A percentile compares a stretch with the other conserved stretches of the same genome.
Evolutionary conservation across 2,113 vertebrate genomes (phyloP).

Genomic region (Aldabrachelys gigantea): DNA sequence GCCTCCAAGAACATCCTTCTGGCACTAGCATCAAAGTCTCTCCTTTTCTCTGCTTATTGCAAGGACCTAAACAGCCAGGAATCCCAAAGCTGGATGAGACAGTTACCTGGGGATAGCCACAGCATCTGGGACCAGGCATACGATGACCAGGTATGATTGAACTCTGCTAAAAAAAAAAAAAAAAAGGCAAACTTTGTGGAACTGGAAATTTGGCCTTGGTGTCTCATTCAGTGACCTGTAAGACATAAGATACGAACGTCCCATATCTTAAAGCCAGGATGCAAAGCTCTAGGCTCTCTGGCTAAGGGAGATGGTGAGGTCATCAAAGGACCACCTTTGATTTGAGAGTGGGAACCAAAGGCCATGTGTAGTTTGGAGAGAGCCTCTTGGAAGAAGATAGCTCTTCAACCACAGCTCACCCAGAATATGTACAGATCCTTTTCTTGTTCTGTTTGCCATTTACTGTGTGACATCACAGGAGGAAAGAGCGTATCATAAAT

Average conservation of each 20-base stretch:
- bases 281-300: neutral
- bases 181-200: neutral
- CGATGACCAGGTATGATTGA: neutral
- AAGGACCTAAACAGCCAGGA: neutral
- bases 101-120: neutral
- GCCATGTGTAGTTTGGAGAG: conserved; percentile 53
- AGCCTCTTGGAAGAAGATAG: conserved; percentile 40
- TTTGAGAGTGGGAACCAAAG: neutral
- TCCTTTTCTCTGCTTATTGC: neutral
- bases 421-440: conserved; percentile 50
- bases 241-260: neutral
- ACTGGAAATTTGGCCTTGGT: neutral
- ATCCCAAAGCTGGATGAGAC: neutral
- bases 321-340: neutral
- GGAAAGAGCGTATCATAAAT: conserved; percentile 19
- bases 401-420: conserved; percentile 44
- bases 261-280: neutral
- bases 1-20: neutral
- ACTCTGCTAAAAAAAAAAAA: neutral
- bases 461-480: conserved; percentile 14
- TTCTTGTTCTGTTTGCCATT: conserved; percentile 32
- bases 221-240: neutral
- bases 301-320: neutral
- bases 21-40: neutral
- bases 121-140: neutral